phyloP scores from a whole-genome alignment of 2,888 invertebrate species.

The Epistrophe eligans region DNA sequence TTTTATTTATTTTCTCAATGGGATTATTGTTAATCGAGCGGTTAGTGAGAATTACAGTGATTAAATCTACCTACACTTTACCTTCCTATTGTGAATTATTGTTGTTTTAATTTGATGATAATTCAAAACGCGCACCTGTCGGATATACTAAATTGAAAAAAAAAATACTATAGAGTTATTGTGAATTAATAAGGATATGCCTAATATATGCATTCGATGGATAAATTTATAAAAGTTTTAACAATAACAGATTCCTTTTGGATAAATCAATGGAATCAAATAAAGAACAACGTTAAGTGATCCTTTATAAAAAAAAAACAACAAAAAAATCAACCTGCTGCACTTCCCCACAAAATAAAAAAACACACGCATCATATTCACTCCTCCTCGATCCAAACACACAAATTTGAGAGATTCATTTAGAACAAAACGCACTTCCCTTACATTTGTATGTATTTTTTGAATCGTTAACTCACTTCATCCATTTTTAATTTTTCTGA shows the following conservation, averaged over 20 bases:
- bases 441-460: conserved; percentile 2
- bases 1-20: conserved; percentile 22
- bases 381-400: conserved; percentile 25
- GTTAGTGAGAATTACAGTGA: conserved; percentile 52
- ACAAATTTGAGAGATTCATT: conserved; percentile 41
- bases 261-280: conserved; percentile 58
- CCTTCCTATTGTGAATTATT: conserved; percentile 23
- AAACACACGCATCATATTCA: conserved; percentile 33
- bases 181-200: conserved; percentile 28
- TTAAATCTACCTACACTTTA: neutral
- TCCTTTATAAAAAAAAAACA: neutral
- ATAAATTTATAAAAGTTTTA: conserved; percentile 34
- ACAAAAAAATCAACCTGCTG: conserved; percentile 19
- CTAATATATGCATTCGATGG: conserved; percentile 50
- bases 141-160: conserved; percentile 48
- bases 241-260: conserved; percentile 44
- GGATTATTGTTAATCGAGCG: conserved; percentile 44
- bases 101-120: conserved; percentile 15
- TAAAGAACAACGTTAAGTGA: conserved; percentile 56
- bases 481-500: conserved; percentile 17
- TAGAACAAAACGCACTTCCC: conserved; percentile 40
- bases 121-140: conserved; percentile 63
- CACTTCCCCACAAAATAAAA: conserved; percentile 29
- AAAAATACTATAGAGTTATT: neutral
- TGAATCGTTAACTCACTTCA: conserved; percentile 52